Base-by-base conservation (phyloP, 2,888 invertebrate species). In the Octodonta nipae region DNA sequence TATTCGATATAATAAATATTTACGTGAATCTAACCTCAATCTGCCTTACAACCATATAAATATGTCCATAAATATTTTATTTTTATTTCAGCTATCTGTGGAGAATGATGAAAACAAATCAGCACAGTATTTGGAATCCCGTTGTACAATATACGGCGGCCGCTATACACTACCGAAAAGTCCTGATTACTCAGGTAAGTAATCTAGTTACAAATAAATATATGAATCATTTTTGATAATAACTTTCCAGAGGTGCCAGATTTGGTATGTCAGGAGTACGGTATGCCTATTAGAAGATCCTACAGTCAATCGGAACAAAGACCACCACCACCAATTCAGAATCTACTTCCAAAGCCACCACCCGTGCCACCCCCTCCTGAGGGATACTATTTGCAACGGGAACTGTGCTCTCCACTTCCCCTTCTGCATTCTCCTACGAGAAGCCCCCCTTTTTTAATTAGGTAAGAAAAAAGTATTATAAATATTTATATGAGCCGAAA, bases 361-460 rank as follows among this genome's bases (percentile, higher is more conserved):
- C 71, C 73, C 41, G 70, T 75, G 50, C 77, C 77, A 38, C 78
- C 77, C 36, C 74, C 75, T 26, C 71, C 73, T 35, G 34, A 37
- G 13, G 37, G 73, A 60, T 77, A 77, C 64, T 77, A 75, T 62
- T 71, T 71, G 43, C 44, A 41, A 20, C 28, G 38, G 20, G 53
- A 50, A 26, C 34, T 45, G 15, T 47, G 47, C 39, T 42, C 50
- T 34, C 43, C 49, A 25, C 50, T 51, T 34, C 52, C 53, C 26
- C 40, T 52, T 36, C 44, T 48, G 20, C 48, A 52, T 13, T 51
- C 55, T 14, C 53, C 55, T 13, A 52, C 51, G 15, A 33, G 46
- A 30, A 45, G 47, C 13, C 56, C 60, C 8, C 60, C 62, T 8
- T 22, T 30, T 10, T 11, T 26, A 14, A 26, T 12, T 27, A 30